These are phyloP conservation scores for Drosophila orena DNA, from an alignment of 1,140 invertebrate genomes.

Conservation along the genomic window DNA sequence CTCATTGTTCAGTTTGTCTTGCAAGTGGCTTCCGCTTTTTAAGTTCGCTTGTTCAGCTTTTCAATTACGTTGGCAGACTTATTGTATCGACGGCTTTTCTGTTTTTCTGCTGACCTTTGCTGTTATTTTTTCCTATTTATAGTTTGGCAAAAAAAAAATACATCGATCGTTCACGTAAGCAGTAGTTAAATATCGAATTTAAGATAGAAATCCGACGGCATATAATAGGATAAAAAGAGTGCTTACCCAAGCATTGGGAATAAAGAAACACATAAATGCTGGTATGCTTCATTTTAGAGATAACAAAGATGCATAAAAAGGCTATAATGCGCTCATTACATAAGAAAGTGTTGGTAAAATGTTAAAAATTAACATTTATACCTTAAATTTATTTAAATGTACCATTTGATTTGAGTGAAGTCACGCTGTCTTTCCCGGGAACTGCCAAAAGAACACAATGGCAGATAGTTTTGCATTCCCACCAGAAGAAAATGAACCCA, in stretches of 20 bases:
- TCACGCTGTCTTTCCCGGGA: slow-evolving; percentile 8
- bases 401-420: background rate
- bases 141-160: slow-evolving; percentile 16
- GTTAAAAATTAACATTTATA: background rate
- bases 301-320: background rate
- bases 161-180: slow-evolving; percentile 36
- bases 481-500: slow-evolving; percentile 1
- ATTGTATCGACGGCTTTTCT: slow-evolving; percentile 15
- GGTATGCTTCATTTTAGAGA: background rate
- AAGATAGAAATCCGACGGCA: slow-evolving; percentile 13
- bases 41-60: slow-evolving; percentile 41
- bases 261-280: background rate
- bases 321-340: background rate
- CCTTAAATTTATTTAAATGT: background rate
- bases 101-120: slow-evolving; percentile 43
- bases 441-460: slow-evolving; percentile 23
- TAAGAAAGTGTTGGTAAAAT: background rate
- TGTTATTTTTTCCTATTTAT: slow-evolving; percentile 24
- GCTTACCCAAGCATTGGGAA: slow-evolving; percentile 10
- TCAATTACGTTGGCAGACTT: slow-evolving; percentile 48
- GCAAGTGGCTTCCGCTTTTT: slow-evolving; percentile 47
- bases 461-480: slow-evolving; percentile 14
- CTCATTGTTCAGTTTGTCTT: slow-evolving; percentile 27
- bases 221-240: background rate
- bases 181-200: slow-evolving; percentile 34